phyloP scores from a whole-genome alignment of 2,888 invertebrate species.

The Ophioninae sp. region DNA sequence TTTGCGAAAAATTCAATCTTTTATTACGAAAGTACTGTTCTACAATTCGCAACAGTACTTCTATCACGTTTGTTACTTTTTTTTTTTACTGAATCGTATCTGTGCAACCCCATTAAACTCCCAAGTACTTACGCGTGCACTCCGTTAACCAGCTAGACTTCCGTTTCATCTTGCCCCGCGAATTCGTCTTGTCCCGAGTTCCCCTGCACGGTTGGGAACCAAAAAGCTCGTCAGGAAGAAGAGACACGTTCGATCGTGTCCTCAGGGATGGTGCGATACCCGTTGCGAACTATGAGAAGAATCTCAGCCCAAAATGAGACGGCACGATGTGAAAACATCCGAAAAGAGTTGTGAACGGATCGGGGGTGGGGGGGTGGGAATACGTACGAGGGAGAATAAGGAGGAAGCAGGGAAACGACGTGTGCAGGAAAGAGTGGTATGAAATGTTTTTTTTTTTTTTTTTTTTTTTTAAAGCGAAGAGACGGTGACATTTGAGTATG shows the following conservation, averaged over 20 bases:
- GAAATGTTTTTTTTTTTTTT: constrained; percentile 5
- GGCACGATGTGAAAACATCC: constrained; percentile 65
- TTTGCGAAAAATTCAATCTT: no score
- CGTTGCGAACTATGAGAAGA: constrained; percentile 60
- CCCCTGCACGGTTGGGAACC: constrained; percentile 56
- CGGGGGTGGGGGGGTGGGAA: constrained; percentile 51
- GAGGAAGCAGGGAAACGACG: constrained; percentile 20
- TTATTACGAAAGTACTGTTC: no score
- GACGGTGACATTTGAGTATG: constrained; percentile 59
- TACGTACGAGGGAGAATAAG: constrained; percentile 17
- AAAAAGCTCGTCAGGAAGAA: constrained; percentile 56
- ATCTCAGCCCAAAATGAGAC: constrained; percentile 52
- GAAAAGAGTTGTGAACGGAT: constrained; percentile 61
- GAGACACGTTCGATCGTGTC: constrained; percentile 61
- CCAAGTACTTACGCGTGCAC: no score
- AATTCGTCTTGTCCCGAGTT: no score
- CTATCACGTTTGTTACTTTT: no score
- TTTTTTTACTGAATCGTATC: no score
- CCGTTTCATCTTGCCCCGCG: no score
- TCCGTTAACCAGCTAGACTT: no score
- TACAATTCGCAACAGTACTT: no score
- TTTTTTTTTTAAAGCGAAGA: constrained; percentile 7
- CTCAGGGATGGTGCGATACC: constrained; percentile 62
- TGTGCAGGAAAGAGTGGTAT: constrained; percentile 44
- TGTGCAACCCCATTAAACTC: no score